Evolutionary conservation across 2,113 vertebrate species (phyloP).

Genomic region (Eubucco bourcierii): DNA sequence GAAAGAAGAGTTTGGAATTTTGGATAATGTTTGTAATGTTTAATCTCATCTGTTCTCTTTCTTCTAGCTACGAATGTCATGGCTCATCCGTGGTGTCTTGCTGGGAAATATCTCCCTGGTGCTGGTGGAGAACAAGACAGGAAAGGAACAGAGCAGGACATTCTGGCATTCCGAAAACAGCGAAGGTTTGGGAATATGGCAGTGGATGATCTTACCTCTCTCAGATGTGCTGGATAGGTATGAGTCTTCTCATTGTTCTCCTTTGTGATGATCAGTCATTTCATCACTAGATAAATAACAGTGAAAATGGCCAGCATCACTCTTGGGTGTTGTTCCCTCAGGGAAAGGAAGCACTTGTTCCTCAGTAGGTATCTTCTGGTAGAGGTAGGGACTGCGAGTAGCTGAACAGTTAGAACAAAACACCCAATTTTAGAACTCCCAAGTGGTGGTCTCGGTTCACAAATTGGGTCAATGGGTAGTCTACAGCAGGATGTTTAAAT

Average conservation of each 20-base stretch:
- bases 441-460: not conserved
- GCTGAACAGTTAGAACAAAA: not conserved
- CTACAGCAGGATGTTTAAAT: not conserved
- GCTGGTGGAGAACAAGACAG: constrained; percentile 89
- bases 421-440: not conserved
- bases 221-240: constrained; percentile 90
- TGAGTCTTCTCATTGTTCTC: not conserved
- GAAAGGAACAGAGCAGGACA: constrained; percentile 78
- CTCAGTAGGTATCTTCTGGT: fast-evolving
- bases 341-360: not conserved
- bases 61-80: constrained; percentile 87
- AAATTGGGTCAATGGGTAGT: not conserved
- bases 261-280: not conserved
- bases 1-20: not conserved
- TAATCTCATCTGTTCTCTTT: not conserved
- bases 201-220: constrained; percentile 80
- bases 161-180: constrained; percentile 82
- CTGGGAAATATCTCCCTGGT: constrained; percentile 85
- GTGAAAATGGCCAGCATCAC: not conserved
- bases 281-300: not conserved
- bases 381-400: not conserved
- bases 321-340: not conserved
- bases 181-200: constrained; percentile 83
- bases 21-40: not conserved
- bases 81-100: constrained; percentile 82